A percentile compares a stretch with the other conserved stretches of the same genome.
Evolutionary conservation across 2,797 vertebrate species (phyloP).

Genomic region (Anguilla megastoma): DNA sequence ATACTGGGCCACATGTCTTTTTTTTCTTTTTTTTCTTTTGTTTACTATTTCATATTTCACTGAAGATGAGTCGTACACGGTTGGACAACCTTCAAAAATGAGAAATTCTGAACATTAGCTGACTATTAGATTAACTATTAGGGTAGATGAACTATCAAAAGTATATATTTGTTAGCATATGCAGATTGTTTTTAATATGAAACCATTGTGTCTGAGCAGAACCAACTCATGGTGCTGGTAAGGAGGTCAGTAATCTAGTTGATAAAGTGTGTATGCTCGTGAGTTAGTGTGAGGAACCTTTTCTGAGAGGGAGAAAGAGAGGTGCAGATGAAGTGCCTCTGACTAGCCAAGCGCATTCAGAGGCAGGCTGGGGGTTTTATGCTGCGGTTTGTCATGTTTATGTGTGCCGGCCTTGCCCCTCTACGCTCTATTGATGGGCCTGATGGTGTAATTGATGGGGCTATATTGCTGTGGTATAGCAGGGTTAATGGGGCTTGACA

Average conservation of each 20-base stretch:
- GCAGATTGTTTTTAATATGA: not conserved
- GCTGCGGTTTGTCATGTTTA: slow-evolving; percentile 80
- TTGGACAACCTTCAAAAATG: not conserved
- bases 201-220: not conserved
- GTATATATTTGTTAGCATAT: not conserved
- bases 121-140: not conserved
- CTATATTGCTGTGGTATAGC: slow-evolving; percentile 80
- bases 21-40: not conserved
- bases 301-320: not conserved
- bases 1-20: not conserved
- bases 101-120: not conserved
- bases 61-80: not conserved
- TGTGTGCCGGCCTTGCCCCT: slow-evolving; percentile 69
- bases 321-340: not conserved
- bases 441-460: slow-evolving; percentile 77
- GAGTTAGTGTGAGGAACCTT: not conserved
- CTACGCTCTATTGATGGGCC: slow-evolving; percentile 66
- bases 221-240: not conserved
- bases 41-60: not conserved
- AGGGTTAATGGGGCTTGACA: slow-evolving; percentile 82
- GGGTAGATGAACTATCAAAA: no score
- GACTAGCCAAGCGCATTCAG: not conserved
- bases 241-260: not conserved
- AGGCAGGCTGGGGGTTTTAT: slow-evolving; percentile 65
- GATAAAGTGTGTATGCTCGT: slow-evolving; percentile 10